These are phyloP conservation scores for Cariama cristata DNA, from an alignment of 2,113 vertebrate species.

Conservation along the genomic window DNA sequence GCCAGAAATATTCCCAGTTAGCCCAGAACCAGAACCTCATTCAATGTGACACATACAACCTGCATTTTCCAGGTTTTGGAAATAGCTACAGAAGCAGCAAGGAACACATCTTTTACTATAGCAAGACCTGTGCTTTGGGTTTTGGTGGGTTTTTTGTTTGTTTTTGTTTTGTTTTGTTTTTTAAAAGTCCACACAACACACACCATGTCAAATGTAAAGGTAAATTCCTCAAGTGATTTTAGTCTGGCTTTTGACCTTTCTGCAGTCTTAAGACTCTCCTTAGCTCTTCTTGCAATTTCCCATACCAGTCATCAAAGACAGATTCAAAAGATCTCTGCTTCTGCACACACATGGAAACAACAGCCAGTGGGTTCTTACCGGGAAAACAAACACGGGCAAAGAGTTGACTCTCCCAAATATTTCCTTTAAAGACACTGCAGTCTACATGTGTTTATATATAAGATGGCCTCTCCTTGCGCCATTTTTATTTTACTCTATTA, in stretches of 20 bases:
- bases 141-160: background rate
- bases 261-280: background rate
- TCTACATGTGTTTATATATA: background rate
- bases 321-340: background rate
- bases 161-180: background rate
- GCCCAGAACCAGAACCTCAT: background rate
- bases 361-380: background rate
- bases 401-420: background rate
- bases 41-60: background rate
- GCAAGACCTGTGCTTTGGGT: background rate
- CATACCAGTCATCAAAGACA: background rate
- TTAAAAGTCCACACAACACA: background rate
- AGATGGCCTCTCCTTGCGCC: background rate
- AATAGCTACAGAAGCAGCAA: background rate
- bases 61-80: background rate
- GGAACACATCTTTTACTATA: background rate
- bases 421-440: background rate
- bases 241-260: slow-evolving; percentile 60
- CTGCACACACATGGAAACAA: background rate
- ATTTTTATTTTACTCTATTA: background rate
- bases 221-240: background rate
- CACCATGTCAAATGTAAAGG: background rate
- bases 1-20: background rate
- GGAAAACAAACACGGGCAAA: background rate
- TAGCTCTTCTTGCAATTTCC: background rate